phyloP scores from a whole-genome alignment of 2,113 vertebrate species.

The Dicrurus megarhynchus region DNA sequence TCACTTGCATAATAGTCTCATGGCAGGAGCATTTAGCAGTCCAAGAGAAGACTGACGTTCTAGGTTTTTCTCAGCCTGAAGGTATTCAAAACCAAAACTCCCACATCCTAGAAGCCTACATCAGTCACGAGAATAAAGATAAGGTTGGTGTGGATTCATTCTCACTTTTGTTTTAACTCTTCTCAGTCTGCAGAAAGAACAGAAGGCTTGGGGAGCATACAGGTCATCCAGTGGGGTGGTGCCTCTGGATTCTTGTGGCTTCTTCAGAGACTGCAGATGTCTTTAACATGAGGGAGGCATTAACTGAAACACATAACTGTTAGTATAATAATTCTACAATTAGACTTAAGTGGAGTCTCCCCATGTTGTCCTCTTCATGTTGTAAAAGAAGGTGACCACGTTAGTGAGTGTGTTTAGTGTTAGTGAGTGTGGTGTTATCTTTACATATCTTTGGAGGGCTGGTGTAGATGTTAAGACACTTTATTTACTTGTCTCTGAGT shows the following conservation, averaged over 20 bases:
- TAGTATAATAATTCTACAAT: neutral
- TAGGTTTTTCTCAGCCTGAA: neutral
- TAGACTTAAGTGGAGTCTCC: neutral
- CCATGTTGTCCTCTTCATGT: neutral
- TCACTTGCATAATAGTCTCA: neutral
- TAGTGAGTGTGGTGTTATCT: neutral
- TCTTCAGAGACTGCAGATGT: neutral
- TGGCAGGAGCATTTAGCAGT: neutral
- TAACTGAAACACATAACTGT: neutral
- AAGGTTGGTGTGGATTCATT: neutral
- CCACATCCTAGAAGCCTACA: neutral
- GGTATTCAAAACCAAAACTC: neutral
- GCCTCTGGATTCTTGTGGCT: neutral
- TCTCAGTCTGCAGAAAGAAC: neutral
- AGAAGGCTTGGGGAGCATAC: neutral
- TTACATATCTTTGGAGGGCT: neutral
- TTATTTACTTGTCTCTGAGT: neutral
- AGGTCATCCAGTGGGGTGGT: neutral
- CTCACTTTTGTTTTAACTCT: neutral
- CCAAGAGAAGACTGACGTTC: neutral
- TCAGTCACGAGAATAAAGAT: neutral
- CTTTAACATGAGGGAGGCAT: neutral
- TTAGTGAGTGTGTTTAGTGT: neutral
- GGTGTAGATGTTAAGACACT: neutral
- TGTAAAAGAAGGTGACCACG: neutral